These are phyloP conservation scores for Phoeniculus purpureus DNA, from an alignment of 2,797 vertebrate genomes.

Conservation along the genomic window DNA sequence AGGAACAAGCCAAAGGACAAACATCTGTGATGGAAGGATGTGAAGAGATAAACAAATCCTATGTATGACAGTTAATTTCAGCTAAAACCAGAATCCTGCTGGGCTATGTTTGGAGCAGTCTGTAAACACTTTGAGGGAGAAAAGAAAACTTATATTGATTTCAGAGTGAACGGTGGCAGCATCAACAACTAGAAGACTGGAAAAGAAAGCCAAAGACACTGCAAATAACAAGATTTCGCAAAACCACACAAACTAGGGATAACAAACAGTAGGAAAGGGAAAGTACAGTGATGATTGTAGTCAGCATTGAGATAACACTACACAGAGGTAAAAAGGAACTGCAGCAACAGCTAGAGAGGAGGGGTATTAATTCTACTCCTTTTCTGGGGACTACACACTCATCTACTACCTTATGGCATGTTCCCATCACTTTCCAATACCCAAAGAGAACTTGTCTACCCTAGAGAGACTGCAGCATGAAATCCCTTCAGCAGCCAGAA, in stretches of 20 bases:
- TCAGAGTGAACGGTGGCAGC: not conserved
- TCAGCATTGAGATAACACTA: not conserved
- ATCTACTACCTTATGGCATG: not conserved
- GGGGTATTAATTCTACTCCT: accelerated
- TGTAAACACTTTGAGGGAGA: not conserved
- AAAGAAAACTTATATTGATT: not conserved
- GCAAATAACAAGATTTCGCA: not conserved
- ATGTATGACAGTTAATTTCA: slow-evolving; percentile 51
- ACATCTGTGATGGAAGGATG: slow-evolving; percentile 72
- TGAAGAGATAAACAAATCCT: slow-evolving; percentile 66
- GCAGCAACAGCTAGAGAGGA: not conserved
- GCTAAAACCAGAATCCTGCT: slow-evolving; percentile 59
- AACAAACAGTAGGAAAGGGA: not conserved
- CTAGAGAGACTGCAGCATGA: not conserved
- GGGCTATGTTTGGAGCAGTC: slow-evolving; percentile 43
- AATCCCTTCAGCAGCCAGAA: accelerated
- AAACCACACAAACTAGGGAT: not conserved
- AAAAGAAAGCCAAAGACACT: not conserved
- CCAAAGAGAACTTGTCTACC: accelerated
- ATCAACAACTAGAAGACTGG: not conserved
- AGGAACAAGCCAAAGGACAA: slow-evolving; percentile 77
- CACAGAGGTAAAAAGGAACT: not conserved
- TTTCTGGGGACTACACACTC: accelerated
- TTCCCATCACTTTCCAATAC: not conserved
- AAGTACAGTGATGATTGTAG: not conserved